Conservation (phyloP, 1,140 invertebrate genomes). For the Orchestia grillus region DNA sequence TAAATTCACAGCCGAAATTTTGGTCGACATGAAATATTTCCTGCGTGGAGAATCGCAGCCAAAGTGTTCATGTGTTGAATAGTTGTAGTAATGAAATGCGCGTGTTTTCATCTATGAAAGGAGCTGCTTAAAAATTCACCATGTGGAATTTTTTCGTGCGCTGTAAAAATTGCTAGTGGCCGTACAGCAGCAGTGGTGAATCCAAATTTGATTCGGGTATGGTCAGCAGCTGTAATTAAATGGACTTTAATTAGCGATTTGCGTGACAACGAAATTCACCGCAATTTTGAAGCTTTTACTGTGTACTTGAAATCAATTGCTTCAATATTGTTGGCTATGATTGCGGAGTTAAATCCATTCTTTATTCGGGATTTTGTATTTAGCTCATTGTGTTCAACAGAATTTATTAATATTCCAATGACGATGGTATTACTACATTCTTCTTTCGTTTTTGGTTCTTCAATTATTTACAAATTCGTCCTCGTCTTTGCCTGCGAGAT, state of each 20-base stretch:
- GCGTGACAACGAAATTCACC: not conserved
- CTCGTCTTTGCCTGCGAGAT: too few species aligned
- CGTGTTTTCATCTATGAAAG: not conserved
- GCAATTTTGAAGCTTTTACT: not conserved
- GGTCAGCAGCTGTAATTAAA: not conserved
- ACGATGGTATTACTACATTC: too few species aligned
- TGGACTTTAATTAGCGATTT: not conserved
- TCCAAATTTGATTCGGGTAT: not conserved
- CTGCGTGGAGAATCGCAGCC: too few species aligned
- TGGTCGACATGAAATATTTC: too few species aligned
- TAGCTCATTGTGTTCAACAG: not conserved
- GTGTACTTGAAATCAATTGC: not conserved
- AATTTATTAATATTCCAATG: not conserved
- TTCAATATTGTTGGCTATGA: too few species aligned
- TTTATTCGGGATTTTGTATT: not conserved
- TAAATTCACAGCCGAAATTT: too few species aligned
- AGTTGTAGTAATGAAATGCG: not conserved
- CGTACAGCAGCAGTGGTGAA: not conserved
- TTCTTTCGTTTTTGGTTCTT: too few species aligned
- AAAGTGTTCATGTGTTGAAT: not conserved
- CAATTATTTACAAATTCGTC: too few species aligned
- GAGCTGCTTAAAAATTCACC: not conserved
- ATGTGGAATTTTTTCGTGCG: not conserved
- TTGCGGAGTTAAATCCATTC: not conserved
- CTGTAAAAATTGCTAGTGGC: not conserved